Percentiles rank a stretch among this genome's conserved stretches.
These are phyloP conservation scores for Pseudococcus jackbeardsleyi DNA, from an alignment of 2,888 invertebrate species.

Conservation along the genomic window DNA sequence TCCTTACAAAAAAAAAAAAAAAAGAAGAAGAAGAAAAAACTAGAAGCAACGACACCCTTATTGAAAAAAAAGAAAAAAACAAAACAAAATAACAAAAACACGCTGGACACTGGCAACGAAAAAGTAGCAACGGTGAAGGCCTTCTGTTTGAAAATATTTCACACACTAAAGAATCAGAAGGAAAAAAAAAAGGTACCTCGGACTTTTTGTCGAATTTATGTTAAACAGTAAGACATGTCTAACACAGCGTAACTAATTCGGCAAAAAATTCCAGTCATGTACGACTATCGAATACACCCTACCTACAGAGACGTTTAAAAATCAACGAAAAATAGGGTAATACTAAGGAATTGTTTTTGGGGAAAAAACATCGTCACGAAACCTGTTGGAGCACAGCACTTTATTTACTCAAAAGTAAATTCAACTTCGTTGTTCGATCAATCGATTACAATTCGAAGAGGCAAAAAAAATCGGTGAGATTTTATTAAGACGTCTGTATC, in stretches of 20 bases:
- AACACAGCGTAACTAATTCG: conserved; percentile 28
- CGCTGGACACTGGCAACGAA: background rate
- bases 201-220: conserved; percentile 36
- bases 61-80: background rate
- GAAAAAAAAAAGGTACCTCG: background rate
- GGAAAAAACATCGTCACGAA: background rate
- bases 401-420: no score
- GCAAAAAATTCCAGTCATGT: conserved; percentile 24
- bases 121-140: background rate
- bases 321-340: background rate
- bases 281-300: background rate
- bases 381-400: background rate
- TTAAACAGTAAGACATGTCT: conserved; percentile 45
- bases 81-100: background rate
- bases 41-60: background rate
- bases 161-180: background rate
- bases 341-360: background rate
- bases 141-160: conserved; percentile 28
- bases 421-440: background rate
- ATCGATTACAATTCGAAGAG: background rate
- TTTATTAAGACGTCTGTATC: conserved; percentile 7
- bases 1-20: background rate
- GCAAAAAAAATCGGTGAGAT: background rate
- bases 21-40: background rate
- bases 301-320: background rate